Conservation (phyloP, 2,113 vertebrate genomes). For the Atrichornis clamosus region DNA sequence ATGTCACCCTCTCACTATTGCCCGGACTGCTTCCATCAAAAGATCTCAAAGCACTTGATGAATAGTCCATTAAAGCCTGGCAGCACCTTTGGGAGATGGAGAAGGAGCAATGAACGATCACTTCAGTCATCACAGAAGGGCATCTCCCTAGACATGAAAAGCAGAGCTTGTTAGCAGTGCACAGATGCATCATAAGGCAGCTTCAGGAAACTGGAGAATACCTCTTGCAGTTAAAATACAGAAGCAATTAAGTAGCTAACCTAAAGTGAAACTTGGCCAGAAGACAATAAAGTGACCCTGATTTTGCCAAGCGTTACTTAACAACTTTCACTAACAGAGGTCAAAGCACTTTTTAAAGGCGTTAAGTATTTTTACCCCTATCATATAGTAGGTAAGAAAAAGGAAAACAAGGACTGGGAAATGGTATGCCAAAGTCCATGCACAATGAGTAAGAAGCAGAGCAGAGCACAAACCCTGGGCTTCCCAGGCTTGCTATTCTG, state of each 20-base stretch:
- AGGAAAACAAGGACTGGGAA: neutral
- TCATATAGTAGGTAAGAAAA: neutral
- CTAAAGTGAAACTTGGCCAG: neutral
- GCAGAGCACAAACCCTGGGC: neutral
- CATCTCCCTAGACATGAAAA: conserved; percentile 36
- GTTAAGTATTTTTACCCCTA: neutral
- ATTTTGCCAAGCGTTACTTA: neutral
- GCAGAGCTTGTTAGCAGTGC: conserved; percentile 28
- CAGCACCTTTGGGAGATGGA: conserved; percentile 30
- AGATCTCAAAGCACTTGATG: conserved; percentile 41
- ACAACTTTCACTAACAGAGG: neutral
- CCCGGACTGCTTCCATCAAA: neutral
- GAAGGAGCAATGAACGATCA: conserved; percentile 39
- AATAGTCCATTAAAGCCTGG: conserved; percentile 36
- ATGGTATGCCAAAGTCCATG: neutral
- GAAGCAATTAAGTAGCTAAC: conserved; percentile 3
- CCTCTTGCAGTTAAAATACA: neutral
- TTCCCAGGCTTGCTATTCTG: neutral
- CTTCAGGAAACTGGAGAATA: conserved; percentile 12
- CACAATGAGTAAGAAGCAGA: neutral
- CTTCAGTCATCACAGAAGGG: conserved; percentile 52
- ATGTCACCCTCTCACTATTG: neutral
- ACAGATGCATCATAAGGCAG: conserved; percentile 17
- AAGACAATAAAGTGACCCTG: neutral
- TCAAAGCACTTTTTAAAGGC: neutral